Conservation (phyloP, 2,888 invertebrate genomes). For the Dorcus parallelipipedus region DNA sequence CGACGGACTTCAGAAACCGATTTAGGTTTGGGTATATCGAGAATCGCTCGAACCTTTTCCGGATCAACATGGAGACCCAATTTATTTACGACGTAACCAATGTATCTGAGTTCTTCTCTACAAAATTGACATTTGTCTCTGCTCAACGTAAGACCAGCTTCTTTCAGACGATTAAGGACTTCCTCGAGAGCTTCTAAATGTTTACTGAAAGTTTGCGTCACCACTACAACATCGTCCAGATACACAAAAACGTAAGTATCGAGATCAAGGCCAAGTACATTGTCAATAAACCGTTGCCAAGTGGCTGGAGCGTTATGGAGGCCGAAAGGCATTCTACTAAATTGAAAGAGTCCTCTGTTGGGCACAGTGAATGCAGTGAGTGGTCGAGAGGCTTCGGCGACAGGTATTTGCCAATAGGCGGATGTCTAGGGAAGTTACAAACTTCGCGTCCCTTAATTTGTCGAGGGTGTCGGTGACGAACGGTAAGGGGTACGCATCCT, state of each 20-base stretch:
- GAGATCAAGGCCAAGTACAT: conserved; percentile 25
- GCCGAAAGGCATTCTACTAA: conserved; percentile 33
- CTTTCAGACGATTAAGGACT: background rate
- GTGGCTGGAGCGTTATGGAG: conserved; percentile 31
- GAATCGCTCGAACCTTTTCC: conserved; percentile 21
- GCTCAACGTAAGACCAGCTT: conserved; percentile 16
- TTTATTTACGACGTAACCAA: conserved; percentile 32
- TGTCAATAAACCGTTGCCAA: conserved; percentile 31
- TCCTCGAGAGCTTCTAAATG: conserved; percentile 1
- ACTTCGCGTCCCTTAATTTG: background rate
- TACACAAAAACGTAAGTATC: conserved; percentile 9
- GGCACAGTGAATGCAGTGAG: conserved; percentile 35
- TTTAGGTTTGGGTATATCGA: conserved; percentile 26
- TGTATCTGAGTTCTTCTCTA: conserved; percentile 22
- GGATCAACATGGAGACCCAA: conserved; percentile 25
- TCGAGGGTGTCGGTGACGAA: too few relatives aligned
- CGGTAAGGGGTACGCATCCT: too few relatives aligned
- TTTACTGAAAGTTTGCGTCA: background rate
- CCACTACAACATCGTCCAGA: conserved; percentile 7
- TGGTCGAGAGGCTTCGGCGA: conserved; percentile 21
- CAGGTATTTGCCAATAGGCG: conserved; percentile 33
- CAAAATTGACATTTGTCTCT: conserved; percentile 26
- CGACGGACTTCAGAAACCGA: conserved; percentile 22
- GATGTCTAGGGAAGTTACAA: conserved; percentile 25
- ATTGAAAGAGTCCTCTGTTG: conserved; percentile 30